Evolutionary conservation across 2,113 vertebrate species (phyloP), one percentile per base, ranked within the genome.

Genomic region (Prunella fulvescens): DNA sequence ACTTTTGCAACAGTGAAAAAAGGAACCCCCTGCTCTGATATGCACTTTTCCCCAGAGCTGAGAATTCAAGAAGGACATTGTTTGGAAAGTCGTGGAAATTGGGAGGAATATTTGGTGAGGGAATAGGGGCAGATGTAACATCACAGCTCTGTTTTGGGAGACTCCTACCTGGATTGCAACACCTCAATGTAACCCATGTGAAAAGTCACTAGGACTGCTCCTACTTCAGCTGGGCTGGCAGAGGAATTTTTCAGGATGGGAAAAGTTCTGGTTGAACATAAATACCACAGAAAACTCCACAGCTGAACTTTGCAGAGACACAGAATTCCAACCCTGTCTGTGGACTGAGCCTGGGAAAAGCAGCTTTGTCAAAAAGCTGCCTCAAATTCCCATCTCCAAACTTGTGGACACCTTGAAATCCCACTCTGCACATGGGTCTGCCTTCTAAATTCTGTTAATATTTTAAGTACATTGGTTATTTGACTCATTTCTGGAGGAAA

Each of bases 241-340:
- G 35, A 22, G 47, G 53, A 60, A 20, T 44, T 74, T 54, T 74
- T 19, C 57, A 74, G 67, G 17, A 24, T 72, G 40, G 62, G 29
- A 35, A 47, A 18, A 19, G 18, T 40, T 87, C 53, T 60, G 35
- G 5, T 42, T 88, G 53, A 54, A 23, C 1, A 1, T 11, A 61
- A 58, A 19, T 16, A 56, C 61, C 26, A 6, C n/a, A 44, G 11
- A 25, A 65, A 90, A 62, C 88, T 74, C 69, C 72, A 40, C 29
- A 77, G 42, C 15, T 66, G 80, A 67, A 77, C 51, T 81, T 86
- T 31, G 33, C 64, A 73, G 65, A 78, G 28, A 53, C 23, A 22
- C 0, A 0, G 28, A 71, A 76, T 45, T 88, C 66, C 57, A 66
- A 65, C 50, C 33, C 47, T 0, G 0, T 4, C 15, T 25, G 25